Base-by-base conservation (phyloP, 2,797 vertebrate genomes). In the Florisuga fusca region DNA sequence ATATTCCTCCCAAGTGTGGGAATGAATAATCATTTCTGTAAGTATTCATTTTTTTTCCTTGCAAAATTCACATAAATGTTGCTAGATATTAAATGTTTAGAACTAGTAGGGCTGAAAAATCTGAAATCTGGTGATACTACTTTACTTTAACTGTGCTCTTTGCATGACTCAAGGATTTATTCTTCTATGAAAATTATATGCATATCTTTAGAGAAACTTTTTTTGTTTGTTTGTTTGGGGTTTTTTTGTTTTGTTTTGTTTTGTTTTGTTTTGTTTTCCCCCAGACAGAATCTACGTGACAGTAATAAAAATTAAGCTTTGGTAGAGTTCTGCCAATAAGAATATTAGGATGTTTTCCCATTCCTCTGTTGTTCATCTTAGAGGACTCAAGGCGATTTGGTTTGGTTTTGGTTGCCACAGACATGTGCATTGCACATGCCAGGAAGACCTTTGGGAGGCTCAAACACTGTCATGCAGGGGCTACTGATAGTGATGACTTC, bases 41-140 rank as follows among this genome's bases (percentile, higher is more conserved):
- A 77, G 36, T 87, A 78, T 57, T 90, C 10, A 11, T 57, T n/a
- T 58, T 67, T 95, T 74, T 94, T 53, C 21, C 46, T 92, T 94
- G 48, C n/a, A 41, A 75, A 72, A 41, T 66, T 33, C 18, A 38
- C 22, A 48, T 45, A 71, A 67, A 57, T 5, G 5, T 58, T 72
- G 12, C 8, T 71, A 50, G 33, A 62, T 64, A 46, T 75, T 22
- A 85, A 91, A 67, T 21, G 31, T 58, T 68, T 58, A 62, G n/a
- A 66, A 34, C 34, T 27, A 50, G 72, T 51, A 87, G 26, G n/a
- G 23, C 10, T n/a, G 5, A 63, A 88, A 95, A 79, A 69, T 19
- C 1, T 38, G 16, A 95, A 79, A 69, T 19, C 1, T 38, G 16
- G 36, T 85, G 54, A 16, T 41, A 16, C 6, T 66, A 62, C 19